Base-by-base conservation (phyloP, 2,797 vertebrate species). In the Tamandua tetradactyla region DNA sequence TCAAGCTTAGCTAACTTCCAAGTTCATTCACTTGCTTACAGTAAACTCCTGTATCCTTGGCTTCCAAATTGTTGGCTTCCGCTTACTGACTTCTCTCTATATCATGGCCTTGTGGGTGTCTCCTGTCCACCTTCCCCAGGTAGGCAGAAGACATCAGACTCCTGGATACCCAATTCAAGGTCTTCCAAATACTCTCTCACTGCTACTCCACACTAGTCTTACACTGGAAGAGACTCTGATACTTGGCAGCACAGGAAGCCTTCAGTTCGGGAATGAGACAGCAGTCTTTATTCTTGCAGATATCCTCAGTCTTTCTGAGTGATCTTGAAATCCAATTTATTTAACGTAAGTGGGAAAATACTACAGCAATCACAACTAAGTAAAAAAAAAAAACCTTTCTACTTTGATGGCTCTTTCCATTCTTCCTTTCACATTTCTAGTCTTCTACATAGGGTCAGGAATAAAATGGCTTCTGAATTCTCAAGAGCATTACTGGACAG, bases 141-240 rank as follows among this genome's bases (percentile, higher is more conserved):
- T 69, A 83, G 22, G 47, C 90, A 82, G 59, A 88, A 84, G 52
- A 92, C 3, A 47, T 0, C 7, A 57, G 74, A 89, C 25, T 88
- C 11, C 13, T 83, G 71, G 17, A 13, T 59, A 87, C 2, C 66
- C 62, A 61, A 1, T 62, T 22, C 4, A 68, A 37, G 2, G 81
- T 88, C 42, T 89, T 82, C 14, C 57, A 86, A 86, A 86, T 59
- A 49, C 18, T 80, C 66, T 85, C 59, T 95, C 22, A 64, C 18
- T 40, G 81, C 55, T 66, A 25, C 14, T 61, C 18, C 20, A 23
- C n/a, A 72, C 68, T 44, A 55, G 47, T 23, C 37, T 22, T 93
- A 35, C 27, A 32, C 30, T 64, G 13, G 13, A 18, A 40, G 61
- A 44, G 47, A 52, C 25, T 30, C 47, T 30, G 9, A 66, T 61